A percentile compares a stretch with the other conserved stretches of the same genome.
Evolutionary conservation across 1,140 invertebrate genomes (phyloP).

Genomic region (Brachionus asplanchnoidis): DNA sequence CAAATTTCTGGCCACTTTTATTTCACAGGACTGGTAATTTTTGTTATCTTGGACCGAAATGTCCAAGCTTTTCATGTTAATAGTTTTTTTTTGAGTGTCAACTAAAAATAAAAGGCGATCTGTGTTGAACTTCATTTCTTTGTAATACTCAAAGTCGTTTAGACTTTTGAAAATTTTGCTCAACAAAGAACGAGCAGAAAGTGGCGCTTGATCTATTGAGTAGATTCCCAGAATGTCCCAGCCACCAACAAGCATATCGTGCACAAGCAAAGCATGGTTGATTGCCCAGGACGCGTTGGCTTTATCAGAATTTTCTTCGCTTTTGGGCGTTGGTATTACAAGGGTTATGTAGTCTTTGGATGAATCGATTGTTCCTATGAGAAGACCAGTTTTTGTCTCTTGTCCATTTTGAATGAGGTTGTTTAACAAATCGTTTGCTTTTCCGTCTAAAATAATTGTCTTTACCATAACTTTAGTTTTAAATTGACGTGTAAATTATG

Average conservation of each 20-base stretch:
- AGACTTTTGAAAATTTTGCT: not conserved
- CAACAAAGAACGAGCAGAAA: not conserved
- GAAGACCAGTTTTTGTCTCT: constrained; percentile 16
- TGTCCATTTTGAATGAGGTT: not conserved
- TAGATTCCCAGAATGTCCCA: constrained; percentile 32
- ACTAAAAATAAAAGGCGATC: constrained; percentile 32
- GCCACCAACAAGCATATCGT: constrained; percentile 27
- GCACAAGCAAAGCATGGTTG: constrained; percentile 7
- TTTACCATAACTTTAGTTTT: constrained; percentile 38
- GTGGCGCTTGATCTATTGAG: not conserved
- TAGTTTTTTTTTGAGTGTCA: constrained; percentile 1
- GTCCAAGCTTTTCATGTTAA: constrained; percentile 36
- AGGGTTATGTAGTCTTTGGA: constrained; percentile 13
- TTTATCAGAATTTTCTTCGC: not conserved
- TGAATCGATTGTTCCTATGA: constrained; percentile 22
- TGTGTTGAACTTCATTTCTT: constrained; percentile 28
- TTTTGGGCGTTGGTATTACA: not conserved
- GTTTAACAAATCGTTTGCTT: not conserved
- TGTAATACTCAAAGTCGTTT: constrained; percentile 21
- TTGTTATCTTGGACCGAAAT: not conserved
- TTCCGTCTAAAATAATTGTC: constrained; percentile 10
- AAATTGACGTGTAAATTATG: constrained; percentile 27
- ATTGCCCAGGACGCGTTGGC: not conserved
- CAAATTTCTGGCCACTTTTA: constrained; percentile 4
- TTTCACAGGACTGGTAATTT: constrained; percentile 18